Conservation (phyloP, 2,797 vertebrate species). For the Sebastes vulpes region DNA sequence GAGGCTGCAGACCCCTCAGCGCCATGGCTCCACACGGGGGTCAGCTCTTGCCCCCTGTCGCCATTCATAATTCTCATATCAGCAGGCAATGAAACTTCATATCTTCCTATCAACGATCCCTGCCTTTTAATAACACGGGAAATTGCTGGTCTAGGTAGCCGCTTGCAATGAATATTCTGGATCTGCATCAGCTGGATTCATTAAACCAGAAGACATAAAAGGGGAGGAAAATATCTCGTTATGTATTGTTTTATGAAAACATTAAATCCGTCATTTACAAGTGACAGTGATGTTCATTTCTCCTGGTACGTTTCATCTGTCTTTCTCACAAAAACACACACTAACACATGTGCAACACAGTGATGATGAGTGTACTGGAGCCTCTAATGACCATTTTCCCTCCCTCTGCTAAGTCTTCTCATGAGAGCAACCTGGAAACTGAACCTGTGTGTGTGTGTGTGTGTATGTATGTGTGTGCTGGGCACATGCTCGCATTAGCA, state of each 20-base stretch:
- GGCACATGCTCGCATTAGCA: conserved; percentile 39
- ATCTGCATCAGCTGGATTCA: conserved; percentile 55
- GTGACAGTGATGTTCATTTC: conserved; percentile 35
- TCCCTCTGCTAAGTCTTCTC: conserved; percentile 60
- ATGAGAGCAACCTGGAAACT: conserved; percentile 54
- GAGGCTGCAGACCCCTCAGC: conserved; percentile 60
- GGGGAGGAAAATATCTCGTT: conserved; percentile 43
- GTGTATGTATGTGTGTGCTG: background rate
- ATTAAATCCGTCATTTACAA: conserved; percentile 41
- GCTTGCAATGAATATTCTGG: conserved; percentile 60
- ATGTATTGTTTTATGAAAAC: conserved; percentile 62
- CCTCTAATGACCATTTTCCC: conserved; percentile 62
- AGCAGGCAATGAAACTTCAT: conserved; percentile 76
- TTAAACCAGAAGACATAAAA: conserved; percentile 62
- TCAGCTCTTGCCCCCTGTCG: conserved; percentile 72
- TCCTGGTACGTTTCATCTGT: conserved; percentile 8
- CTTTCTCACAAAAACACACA: background rate
- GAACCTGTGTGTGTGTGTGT: conserved; percentile 18
- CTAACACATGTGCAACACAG: conserved; percentile 10
- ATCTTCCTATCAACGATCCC: conserved; percentile 70
- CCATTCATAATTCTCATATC: conserved; percentile 82
- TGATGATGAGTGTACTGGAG: conserved; percentile 46
- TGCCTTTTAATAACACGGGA: conserved; percentile 77
- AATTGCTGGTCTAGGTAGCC: conserved; percentile 71
- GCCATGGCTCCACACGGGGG: conserved; percentile 54